phyloP scores from a whole-genome alignment of 2,797 vertebrate species.

The Rhabdophis nuchalis region DNA sequence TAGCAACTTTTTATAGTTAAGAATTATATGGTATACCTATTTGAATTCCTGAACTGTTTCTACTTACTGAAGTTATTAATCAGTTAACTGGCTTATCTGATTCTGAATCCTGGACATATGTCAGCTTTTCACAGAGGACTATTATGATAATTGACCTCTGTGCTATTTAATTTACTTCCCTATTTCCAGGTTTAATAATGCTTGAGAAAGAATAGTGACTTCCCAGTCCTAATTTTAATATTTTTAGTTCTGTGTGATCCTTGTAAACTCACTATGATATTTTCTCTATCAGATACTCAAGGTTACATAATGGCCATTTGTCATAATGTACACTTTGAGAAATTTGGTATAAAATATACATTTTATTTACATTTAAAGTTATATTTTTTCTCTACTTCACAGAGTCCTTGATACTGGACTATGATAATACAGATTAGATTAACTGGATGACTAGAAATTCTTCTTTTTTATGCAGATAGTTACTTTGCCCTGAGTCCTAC shows the following conservation, averaged over 20 bases:
- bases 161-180: neutral
- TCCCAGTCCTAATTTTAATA: neutral
- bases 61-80: neutral
- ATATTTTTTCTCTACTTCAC: neutral
- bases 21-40: neutral
- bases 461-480: neutral
- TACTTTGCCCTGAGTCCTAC: no score
- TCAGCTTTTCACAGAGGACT: neutral
- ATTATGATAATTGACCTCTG: neutral
- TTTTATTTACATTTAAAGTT: neutral
- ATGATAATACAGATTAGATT: neutral
- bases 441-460: neutral
- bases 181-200: neutral
- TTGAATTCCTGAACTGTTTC: neutral
- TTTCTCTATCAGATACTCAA: neutral
- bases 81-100: neutral
- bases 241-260: neutral
- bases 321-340: neutral
- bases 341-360: neutral
- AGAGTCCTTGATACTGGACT: neutral
- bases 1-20: neutral
- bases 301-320: neutral
- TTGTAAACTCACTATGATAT: neutral
- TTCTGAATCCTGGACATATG: neutral
- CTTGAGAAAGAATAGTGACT: neutral